Evolutionary conservation across 2,113 vertebrate species (phyloP).

Genomic region (Gnathonemus echidnorhynchus): DNA sequence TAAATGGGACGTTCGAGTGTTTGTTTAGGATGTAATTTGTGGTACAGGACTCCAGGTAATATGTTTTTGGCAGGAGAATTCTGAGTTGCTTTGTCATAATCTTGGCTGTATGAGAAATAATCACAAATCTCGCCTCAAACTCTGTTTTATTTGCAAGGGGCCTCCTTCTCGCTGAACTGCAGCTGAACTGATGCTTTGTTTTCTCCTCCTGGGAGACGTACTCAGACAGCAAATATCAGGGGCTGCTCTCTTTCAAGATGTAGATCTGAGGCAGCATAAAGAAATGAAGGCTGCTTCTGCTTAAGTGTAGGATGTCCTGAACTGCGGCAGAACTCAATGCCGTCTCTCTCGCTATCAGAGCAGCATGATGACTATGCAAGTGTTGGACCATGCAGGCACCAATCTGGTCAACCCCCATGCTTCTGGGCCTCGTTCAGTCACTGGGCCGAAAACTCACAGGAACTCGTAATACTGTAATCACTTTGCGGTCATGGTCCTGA

Average conservation of each 20-base stretch:
- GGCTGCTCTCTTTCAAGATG: slow-evolving; percentile 17
- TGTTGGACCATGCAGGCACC: not conserved
- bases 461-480: not conserved
- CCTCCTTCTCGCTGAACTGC: slow-evolving; percentile 20
- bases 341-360: not conserved
- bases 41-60: not conserved
- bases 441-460: not conserved
- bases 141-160: slow-evolving; percentile 23
- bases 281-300: not conserved
- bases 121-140: slow-evolving; percentile 8
- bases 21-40: not conserved
- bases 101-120: slow-evolving; percentile 21
- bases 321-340: not conserved
- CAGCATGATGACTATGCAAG: not conserved
- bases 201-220: slow-evolving; percentile 7
- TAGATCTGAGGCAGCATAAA: not conserved
- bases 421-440: not conserved
- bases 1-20: slow-evolving; percentile 14
- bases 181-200: slow-evolving; percentile 25
- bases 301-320: not conserved
- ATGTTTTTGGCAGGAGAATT: not conserved
- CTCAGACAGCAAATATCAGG: slow-evolving; percentile 13
- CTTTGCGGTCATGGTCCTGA: not conserved
- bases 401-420: not conserved
- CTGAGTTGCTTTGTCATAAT: slow-evolving; percentile 14